These are phyloP conservation scores for Pimpla rufipes DNA, from an alignment of 2,888 invertebrate genomes.

Conservation along the genomic window DNA sequence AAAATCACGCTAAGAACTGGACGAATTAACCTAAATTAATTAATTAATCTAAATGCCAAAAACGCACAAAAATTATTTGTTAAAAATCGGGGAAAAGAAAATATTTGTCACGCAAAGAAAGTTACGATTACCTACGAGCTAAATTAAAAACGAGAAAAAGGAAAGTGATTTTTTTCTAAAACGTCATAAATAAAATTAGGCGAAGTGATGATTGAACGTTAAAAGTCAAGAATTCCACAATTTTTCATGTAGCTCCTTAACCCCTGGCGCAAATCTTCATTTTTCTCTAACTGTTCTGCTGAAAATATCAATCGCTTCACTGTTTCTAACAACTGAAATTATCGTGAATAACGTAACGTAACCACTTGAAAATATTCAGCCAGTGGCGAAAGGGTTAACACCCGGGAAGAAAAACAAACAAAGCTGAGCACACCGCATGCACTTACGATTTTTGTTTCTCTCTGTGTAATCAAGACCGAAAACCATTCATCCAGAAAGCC, in stretches of 20 bases:
- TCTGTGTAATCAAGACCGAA: slow-evolving; percentile 33
- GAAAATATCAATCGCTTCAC: neutral
- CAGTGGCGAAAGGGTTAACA: slow-evolving; percentile 26
- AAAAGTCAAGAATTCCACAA: neutral
- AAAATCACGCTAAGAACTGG: too few species aligned
- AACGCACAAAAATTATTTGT: too few species aligned
- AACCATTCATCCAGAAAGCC: slow-evolving; percentile 1
- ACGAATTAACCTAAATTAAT: too few species aligned
- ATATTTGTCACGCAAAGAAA: neutral
- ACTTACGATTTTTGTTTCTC: slow-evolving; percentile 28
- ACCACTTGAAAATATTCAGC: neutral
- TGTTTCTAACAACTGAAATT: neutral
- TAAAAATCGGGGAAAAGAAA: neutral
- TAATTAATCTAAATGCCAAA: too few species aligned
- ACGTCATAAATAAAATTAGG: neutral
- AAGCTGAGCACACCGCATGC: slow-evolving; percentile 48
- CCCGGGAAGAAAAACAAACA: slow-evolving; percentile 7
- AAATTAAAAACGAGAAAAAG: neutral
- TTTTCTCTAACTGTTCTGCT: neutral
- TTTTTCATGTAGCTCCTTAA: neutral
- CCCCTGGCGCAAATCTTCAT: neutral
- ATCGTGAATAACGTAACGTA: neutral
- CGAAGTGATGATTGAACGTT: neutral
- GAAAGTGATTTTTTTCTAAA: neutral
- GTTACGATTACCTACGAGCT: slow-evolving; percentile 1